Evolutionary conservation across 2,888 invertebrate species (phyloP), one percentile per base, ranked within the genome.

Genomic region (Ligdia adustata): DNA sequence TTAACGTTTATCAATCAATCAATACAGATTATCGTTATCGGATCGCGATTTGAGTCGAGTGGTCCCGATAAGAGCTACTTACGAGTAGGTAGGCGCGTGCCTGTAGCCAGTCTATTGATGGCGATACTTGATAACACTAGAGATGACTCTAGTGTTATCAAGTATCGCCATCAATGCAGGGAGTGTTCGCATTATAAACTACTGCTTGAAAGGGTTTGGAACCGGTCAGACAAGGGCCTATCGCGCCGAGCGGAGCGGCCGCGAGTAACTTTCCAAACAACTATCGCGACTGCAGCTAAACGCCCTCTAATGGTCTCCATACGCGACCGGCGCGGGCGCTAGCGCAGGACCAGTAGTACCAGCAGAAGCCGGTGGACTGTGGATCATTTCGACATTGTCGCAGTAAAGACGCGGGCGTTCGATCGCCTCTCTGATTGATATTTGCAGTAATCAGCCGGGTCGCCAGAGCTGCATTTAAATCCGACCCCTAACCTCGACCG

Each of bases 181-280:
- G 7, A 15, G 13, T 9, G 24, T 9, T 3, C 2, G 28, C 33
- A 27, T 44, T 54, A 47, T 40, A 47, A 55, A 51, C 6, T 16
- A 5, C 4, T 18, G 6, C 6, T 5, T 1, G 4, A 18, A 5
- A 18, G 18, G 6, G 1, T 18, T 39, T 29, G 33, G 43, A 43
- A 49, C 44, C 41, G 22, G 42, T 48, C 38, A 44, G n/a, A n/a
- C n/a, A n/a, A n/a, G n/a, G n/a, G n/a, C n/a, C n/a, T n/a, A n/a
- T 18, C 4, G 18, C 18, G 6, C 4, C 4, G 18, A 18, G 18
- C 6, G 6, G 18, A 18, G 18, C 4, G 18, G 4, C 18, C 4
- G 18, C 18, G 13, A 22, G 20, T n/a, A 14, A 29, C 49, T 57
- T 57, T 52, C 51, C 40, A 53, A 57, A 53, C 51, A 43, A 51